Conservation (phyloP, 2,888 invertebrate species). For the Nephrotoma guestfalica region DNA sequence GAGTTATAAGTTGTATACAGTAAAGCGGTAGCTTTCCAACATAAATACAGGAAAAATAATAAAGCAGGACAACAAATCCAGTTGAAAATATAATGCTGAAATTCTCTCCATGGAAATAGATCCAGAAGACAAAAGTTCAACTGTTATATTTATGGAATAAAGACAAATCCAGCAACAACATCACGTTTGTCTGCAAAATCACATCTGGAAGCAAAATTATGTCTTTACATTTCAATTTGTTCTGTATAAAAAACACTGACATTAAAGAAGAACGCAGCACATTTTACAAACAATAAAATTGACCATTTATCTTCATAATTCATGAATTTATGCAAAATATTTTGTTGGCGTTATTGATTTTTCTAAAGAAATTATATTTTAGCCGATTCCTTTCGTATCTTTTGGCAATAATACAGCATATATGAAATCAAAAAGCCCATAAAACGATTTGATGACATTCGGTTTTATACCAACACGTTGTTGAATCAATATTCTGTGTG, state of each 20-base stretch:
- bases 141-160: not conserved
- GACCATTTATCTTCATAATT: not conserved
- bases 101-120: not conserved
- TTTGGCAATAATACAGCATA: not conserved
- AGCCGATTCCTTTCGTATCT: not conserved
- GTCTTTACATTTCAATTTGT: not conserved
- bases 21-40: no score
- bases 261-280: not conserved
- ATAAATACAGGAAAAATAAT: no score
- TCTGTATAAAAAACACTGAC: not conserved
- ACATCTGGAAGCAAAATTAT: not conserved
- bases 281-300: not conserved
- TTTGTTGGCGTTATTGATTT: not conserved
- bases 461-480: not conserved
- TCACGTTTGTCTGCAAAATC: not conserved
- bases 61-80: not conserved
- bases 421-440: not conserved
- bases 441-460: not conserved
- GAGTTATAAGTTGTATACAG: no score
- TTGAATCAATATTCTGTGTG: not conserved
- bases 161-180: not conserved
- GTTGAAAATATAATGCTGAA: not conserved
- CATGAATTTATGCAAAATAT: not conserved
- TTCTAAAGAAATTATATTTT: not conserved
- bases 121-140: not conserved